Conservation (phyloP, 2,888 invertebrate genomes). For the Piscicola geometra region DNA sequence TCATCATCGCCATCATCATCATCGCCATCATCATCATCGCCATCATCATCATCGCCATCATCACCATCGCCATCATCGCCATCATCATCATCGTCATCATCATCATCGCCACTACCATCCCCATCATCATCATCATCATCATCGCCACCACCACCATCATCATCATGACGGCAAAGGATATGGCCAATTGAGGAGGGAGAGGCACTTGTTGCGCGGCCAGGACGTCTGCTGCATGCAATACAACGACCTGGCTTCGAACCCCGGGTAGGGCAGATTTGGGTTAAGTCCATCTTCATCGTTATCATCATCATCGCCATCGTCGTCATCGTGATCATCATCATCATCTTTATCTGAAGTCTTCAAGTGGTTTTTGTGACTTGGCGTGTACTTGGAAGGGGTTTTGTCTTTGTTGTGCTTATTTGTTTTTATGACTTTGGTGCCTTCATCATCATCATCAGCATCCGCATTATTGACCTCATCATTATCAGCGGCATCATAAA, state of each 20-base stretch:
- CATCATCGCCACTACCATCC: slow-evolving; percentile 24
- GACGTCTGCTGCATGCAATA: slow-evolving; percentile 27
- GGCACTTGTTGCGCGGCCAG: slow-evolving; percentile 29
- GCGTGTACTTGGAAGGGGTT: too few relatives aligned
- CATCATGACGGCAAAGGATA: slow-evolving; percentile 27
- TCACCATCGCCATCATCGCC: slow-evolving; percentile 32
- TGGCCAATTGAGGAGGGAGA: slow-evolving; percentile 33
- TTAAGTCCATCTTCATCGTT: slow-evolving; percentile 6
- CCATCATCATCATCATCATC: slow-evolving; percentile 34
- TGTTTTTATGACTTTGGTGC: too few relatives aligned
- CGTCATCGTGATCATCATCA: slow-evolving; percentile 26
- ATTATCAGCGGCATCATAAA: too few relatives aligned
- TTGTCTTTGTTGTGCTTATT: too few relatives aligned
- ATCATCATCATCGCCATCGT: slow-evolving; percentile 21
- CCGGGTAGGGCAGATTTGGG: slow-evolving; percentile 12
- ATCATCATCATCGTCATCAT: slow-evolving; percentile 31
- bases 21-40: slow-evolving; percentile 9
- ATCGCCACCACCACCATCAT: slow-evolving; percentile 28
- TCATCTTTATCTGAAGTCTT: slow-evolving; percentile 33
- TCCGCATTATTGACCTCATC: too few relatives aligned
- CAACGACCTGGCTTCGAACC: slow-evolving; percentile 30
- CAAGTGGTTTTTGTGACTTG: too few relatives aligned
- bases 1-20: slow-evolving; percentile 13
- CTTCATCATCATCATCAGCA: slow-evolving; percentile 31
- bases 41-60: neutral